phyloP scores from a whole-genome alignment of 2,113 vertebrate species.

The Brachyhypopomus occidentalis region DNA sequence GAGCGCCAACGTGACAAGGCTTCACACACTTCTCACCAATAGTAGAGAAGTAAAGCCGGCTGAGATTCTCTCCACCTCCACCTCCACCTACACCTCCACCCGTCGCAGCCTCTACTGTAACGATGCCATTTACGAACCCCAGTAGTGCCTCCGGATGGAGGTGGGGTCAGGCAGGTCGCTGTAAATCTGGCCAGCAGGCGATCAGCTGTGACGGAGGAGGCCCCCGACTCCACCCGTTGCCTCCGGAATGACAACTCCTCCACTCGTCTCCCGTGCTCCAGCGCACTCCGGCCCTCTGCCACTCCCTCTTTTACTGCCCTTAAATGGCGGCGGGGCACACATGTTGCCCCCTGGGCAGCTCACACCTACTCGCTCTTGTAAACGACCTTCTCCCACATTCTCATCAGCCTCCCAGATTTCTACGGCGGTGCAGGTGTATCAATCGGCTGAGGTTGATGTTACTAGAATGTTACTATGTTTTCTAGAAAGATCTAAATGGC shows the following conservation, averaged over 20 bases:
- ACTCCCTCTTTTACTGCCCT: slow-evolving; percentile 1
- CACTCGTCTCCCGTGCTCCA: slow-evolving; percentile 22
- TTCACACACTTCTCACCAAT: slow-evolving; percentile 68
- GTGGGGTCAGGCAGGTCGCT: slow-evolving; percentile 35
- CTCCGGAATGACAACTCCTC: slow-evolving; percentile 24
- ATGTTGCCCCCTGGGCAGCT: background rate
- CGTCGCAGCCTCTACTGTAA: slow-evolving; percentile 18
- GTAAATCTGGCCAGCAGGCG: slow-evolving; percentile 41
- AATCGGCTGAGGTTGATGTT: background rate
- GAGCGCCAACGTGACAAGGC: slow-evolving; percentile 78
- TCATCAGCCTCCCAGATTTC: background rate
- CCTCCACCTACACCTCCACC: slow-evolving; percentile 40
- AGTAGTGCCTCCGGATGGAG: slow-evolving; percentile 41
- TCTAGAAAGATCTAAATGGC: background rate
- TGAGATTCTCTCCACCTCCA: slow-evolving; percentile 34
- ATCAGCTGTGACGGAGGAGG: slow-evolving; percentile 43
- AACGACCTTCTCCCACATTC: background rate
- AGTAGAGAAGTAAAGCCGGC: slow-evolving; percentile 10
- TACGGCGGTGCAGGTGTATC: background rate
- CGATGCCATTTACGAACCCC: slow-evolving; percentile 43
- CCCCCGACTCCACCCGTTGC: slow-evolving; percentile 21
- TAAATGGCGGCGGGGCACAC: slow-evolving; percentile 33
- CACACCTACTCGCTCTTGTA: background rate
- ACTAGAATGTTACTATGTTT: background rate
- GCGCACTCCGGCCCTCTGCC: background rate